A percentile compares a stretch with the other conserved stretches of the same genome.
These are phyloP conservation scores for Meloidogyne chitwoodi DNA, from an alignment of 1,140 invertebrate species.

Conservation along the genomic window DNA sequence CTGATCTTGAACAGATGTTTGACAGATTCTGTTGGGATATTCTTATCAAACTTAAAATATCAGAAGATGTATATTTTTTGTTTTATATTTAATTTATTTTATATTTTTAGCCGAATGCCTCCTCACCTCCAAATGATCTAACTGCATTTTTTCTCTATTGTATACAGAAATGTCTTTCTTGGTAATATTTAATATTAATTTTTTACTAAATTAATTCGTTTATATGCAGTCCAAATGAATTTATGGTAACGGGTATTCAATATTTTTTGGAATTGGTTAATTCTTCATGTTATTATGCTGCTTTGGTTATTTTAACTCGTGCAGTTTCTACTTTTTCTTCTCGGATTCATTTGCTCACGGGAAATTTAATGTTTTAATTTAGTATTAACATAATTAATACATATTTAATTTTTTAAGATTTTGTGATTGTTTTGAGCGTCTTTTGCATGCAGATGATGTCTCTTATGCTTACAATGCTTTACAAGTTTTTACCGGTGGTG, in stretches of 20 bases:
- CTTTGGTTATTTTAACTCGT: slow-evolving; percentile 24
- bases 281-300: slow-evolving; percentile 33
- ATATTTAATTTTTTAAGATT: slow-evolving; percentile 30
- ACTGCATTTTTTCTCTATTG: slow-evolving; percentile 41
- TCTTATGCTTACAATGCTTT: slow-evolving; percentile 36
- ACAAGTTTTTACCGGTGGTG: slow-evolving; percentile 36
- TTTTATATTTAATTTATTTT: neutral
- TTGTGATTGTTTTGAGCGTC: slow-evolving; percentile 26
- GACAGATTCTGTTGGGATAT: slow-evolving; percentile 45
- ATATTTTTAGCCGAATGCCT: slow-evolving; percentile 23
- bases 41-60: slow-evolving; percentile 33
- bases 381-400: neutral
- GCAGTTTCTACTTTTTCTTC: slow-evolving; percentile 28
- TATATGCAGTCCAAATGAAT: slow-evolving; percentile 33
- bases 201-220: slow-evolving; percentile 7
- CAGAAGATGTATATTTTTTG: slow-evolving; percentile 17
- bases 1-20: slow-evolving; percentile 41
- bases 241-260: slow-evolving; percentile 32
- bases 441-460: slow-evolving; percentile 37
- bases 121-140: slow-evolving; percentile 40
- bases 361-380: slow-evolving; percentile 25
- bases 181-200: slow-evolving; percentile 16
- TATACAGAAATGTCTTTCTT: slow-evolving; percentile 33
- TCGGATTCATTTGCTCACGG: slow-evolving; percentile 25
- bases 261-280: slow-evolving; percentile 41